Conservation (phyloP, 2,888 invertebrate genomes). For the Fragum sueziense region DNA sequence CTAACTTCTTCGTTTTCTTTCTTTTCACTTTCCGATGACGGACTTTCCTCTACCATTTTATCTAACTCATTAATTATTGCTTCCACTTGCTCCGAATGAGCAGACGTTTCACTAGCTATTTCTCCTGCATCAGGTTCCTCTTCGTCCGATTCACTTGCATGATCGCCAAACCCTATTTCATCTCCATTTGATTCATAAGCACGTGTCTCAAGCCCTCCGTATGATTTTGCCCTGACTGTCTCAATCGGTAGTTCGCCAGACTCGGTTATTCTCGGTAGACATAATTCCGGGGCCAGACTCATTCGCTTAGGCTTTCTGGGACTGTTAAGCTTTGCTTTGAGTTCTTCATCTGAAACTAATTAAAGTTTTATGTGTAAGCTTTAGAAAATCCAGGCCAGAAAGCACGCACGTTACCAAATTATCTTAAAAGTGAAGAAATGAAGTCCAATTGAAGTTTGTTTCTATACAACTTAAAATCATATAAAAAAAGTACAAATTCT, state of each 20-base stretch:
- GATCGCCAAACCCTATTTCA: neutral
- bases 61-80: neutral
- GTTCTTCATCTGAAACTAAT: conserved; percentile 1
- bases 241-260: neutral
- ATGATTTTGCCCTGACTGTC: neutral
- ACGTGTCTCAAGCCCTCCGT: neutral
- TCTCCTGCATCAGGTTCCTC: neutral
- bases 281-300: conserved; percentile 10
- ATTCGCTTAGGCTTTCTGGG: conserved; percentile 19
- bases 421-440: too few relatives aligned
- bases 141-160: neutral
- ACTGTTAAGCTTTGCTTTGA: neutral
- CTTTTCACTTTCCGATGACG: neutral
- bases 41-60: neutral
- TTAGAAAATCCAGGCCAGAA: too few relatives aligned
- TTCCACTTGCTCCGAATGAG: neutral
- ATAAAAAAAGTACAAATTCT: too few relatives aligned
- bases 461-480: too few relatives aligned
- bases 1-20: neutral
- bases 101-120: neutral
- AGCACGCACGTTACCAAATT: too few relatives aligned
- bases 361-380: too few relatives aligned
- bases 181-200: neutral
- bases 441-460: too few relatives aligned
- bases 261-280: conserved; percentile 23